Evolutionary conservation across 2,888 invertebrate species (phyloP), one percentile per base, ranked within the genome.

Genomic region (Machimus rusticus): DNA sequence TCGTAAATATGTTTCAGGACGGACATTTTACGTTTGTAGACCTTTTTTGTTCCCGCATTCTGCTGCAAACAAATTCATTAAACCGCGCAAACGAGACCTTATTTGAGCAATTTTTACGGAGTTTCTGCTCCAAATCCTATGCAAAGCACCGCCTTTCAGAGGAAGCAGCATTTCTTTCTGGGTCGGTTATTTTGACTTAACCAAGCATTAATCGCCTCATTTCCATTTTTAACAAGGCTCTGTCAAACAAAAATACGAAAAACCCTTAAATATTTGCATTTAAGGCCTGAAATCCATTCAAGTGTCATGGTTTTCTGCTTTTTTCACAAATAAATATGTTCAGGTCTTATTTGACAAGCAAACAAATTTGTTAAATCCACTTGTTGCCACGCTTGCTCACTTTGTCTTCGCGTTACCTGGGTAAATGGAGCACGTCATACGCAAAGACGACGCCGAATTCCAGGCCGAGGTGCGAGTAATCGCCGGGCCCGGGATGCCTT

Each of bases 361-460:
- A 88, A 88, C 88, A 88, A 88, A 88, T 88, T 88, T 88, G 88
- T 88, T 77, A 86, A 87, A 87, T 88, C 86, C 88, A 88, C 88
- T 88, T 88, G 84, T 88, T 88, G 87, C 87, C 87, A 88, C 88
- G 87, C 87, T 87, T 87, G 87, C 76, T 34, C 74, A 87, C 87
- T 87, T 81, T 81, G 76, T 87, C 74, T 74, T 85, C 66, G 37
- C 23, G 74, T 43, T 85, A 46, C 85, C 85, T 74, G 85, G 28
- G 12, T 57, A 57, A 84, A 84, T 84, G 82, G 57, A 84, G 82
- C 55, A 34, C 82, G 57, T 82, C 57, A 82, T 57, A 46, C 43
- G 78, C 78, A 23, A 37, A 28, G 19, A 57, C 37, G 46, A 57
- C 19, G 37, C 57, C 57, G 82, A 37, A 82, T 66, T 66, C 55